A percentile compares a stretch with the other conserved stretches of the same genome.
Evolutionary conservation across 2,888 invertebrate genomes (phyloP).

Genomic region (Phymatocera aterrima): DNA sequence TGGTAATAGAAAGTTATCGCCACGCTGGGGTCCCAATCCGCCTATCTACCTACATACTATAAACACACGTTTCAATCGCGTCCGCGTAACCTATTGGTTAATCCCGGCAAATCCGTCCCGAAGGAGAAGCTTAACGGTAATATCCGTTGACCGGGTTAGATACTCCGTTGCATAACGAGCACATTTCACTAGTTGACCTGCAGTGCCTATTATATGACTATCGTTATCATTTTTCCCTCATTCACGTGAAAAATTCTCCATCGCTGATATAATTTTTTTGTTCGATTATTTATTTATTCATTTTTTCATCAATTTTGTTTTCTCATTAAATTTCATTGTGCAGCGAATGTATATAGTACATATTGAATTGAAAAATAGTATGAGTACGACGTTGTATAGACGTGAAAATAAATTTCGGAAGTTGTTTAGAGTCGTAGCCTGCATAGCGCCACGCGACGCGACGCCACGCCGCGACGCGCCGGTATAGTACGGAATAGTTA

Average conservation of each 20-base stretch:
- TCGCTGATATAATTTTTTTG: too few relatives aligned
- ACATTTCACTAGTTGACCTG: not conserved
- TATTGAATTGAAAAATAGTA: too few relatives aligned
- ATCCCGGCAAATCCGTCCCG: slow-evolving; percentile 37
- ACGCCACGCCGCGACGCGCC: too few relatives aligned
- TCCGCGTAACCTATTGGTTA: slow-evolving; percentile 37
- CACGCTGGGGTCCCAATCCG: not conserved
- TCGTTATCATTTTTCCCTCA: not conserved
- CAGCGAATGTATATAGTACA: not conserved
- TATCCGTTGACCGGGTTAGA: slow-evolving; percentile 31
- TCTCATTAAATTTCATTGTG: too few relatives aligned
- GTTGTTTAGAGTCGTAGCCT: not conserved
- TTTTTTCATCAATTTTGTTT: too few relatives aligned
- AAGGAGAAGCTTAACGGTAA: slow-evolving; percentile 33
- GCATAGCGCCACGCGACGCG: not conserved
- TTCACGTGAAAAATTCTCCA: not conserved
- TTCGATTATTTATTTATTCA: too few relatives aligned
- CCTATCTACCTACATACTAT: not conserved
- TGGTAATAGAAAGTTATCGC: not conserved
- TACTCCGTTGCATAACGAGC: slow-evolving; percentile 22
- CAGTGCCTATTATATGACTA: not conserved
- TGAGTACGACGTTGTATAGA: not conserved
- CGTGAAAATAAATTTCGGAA: slow-evolving; percentile 20
- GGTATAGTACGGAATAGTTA: too few relatives aligned
- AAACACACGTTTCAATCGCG: not conserved